Percentiles rank a stretch among this genome's conserved stretches.
Conservation (phyloP, 2,888 invertebrate genomes). For the Mimachlamys varia region DNA sequence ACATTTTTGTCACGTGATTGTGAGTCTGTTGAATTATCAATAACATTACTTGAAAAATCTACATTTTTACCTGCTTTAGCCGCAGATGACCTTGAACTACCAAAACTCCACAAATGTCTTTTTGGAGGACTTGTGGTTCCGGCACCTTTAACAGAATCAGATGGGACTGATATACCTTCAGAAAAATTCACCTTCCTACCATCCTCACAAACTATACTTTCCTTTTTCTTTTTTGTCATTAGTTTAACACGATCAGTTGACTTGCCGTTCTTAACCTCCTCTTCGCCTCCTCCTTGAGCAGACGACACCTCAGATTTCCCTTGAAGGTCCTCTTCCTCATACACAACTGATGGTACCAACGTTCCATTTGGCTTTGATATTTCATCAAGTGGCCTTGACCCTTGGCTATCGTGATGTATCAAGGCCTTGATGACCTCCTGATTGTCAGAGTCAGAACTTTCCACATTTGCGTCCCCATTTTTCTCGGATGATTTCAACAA, state of each 20-base stretch:
- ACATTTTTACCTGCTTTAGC: background rate
- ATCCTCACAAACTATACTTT: background rate
- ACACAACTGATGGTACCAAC: background rate
- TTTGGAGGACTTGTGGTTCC: background rate
- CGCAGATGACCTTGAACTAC: background rate
- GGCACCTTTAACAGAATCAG: background rate
- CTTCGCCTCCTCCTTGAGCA: background rate
- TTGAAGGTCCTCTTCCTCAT: background rate
- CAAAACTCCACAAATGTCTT: background rate
- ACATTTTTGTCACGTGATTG: background rate
- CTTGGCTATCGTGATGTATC: slow-evolving; percentile 24
- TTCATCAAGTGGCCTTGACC: background rate
- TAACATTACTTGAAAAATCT: background rate
- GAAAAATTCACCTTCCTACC: background rate
- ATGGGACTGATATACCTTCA: background rate
- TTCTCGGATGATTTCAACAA: slow-evolving; percentile 36
- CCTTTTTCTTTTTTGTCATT: background rate
- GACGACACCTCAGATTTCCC: background rate
- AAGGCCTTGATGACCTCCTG: slow-evolving; percentile 9
- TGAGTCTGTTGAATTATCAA: background rate
- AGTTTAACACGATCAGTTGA: background rate
- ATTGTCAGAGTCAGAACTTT: slow-evolving; percentile 18
- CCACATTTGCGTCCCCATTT: background rate
- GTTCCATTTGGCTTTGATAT: background rate
- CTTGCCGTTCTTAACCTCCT: background rate